phyloP scores from a whole-genome alignment of 2,888 invertebrate genomes.

The Tortrix viridana region DNA sequence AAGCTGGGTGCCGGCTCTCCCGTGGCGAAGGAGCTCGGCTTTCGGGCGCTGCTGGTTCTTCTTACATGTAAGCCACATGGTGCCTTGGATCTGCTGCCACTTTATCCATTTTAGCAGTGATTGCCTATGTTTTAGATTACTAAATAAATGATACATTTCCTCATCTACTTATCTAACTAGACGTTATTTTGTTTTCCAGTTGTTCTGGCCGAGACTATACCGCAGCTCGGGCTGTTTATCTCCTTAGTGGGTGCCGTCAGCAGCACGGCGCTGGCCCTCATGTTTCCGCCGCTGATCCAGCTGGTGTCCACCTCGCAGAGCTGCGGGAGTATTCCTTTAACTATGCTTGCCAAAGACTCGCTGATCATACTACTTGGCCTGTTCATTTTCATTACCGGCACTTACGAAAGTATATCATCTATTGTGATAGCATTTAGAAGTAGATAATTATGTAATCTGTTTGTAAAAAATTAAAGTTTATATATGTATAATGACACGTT shows the following conservation, averaged over 20 bases:
- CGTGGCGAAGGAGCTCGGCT: slow-evolving; percentile 86
- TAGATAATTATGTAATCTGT: slow-evolving; percentile 2
- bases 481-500: too few species aligned
- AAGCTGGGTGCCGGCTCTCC: slow-evolving; percentile 83
- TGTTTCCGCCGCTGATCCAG: slow-evolving; percentile 95
- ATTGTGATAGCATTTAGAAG: slow-evolving; percentile 80
- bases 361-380: slow-evolving; percentile 87
- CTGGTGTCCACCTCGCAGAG: slow-evolving; percentile 88
- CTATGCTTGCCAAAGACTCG: slow-evolving; percentile 83
- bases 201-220: slow-evolving; percentile 92
- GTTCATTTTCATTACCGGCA: slow-evolving; percentile 89
- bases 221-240: slow-evolving; percentile 93
- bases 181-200: slow-evolving; percentile 82
- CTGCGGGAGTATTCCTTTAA: slow-evolving; percentile 72
- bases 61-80: slow-evolving; percentile 90
- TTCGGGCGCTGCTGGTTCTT: slow-evolving; percentile 89
- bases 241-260: slow-evolving; percentile 96
- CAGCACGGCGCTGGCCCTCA: slow-evolving; percentile 92
- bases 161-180: too few species aligned
- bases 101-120: not conserved
- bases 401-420: slow-evolving; percentile 88
- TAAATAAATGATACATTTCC: not conserved
- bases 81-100: not conserved
- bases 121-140: not conserved
- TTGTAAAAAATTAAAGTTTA: too few species aligned